phyloP scores from a whole-genome alignment of 37 sponge, comb jelly and placozoan species.

The Corticium candelabrum region DNA sequence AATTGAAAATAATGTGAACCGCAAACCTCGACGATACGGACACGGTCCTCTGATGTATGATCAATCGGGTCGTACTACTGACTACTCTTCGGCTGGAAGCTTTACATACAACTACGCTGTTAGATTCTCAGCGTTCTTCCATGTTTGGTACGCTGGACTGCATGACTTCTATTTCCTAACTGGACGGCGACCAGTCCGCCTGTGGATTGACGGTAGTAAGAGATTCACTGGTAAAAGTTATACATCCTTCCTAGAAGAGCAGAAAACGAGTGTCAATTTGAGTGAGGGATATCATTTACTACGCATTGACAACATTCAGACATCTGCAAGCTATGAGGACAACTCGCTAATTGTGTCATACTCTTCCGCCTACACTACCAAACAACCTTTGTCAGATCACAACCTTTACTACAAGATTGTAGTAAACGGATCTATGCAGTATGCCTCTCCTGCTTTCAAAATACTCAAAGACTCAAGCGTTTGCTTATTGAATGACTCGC shows the following conservation, averaged over 20 bases:
- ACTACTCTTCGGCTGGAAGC: not conserved
- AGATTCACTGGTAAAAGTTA: not conserved
- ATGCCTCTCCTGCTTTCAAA: not conserved
- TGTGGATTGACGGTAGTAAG: not conserved
- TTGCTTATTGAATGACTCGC: not conserved
- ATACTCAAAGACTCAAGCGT: not conserved
- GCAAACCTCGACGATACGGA: not conserved
- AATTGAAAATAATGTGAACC: not conserved
- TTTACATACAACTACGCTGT: constrained; percentile 12
- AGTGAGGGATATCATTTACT: not conserved
- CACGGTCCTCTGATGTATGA: not conserved
- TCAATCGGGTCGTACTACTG: not conserved
- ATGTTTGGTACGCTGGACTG: not conserved
- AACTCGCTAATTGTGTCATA: not conserved
- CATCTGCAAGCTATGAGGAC: not conserved
- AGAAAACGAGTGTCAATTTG: not conserved
- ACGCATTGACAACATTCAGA: not conserved
- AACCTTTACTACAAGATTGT: not conserved
- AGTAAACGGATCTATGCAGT: not conserved
- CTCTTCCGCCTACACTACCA: not conserved
- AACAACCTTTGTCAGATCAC: not conserved
- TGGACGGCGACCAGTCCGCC: not conserved
- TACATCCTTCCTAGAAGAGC: not conserved
- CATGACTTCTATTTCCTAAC: not conserved
- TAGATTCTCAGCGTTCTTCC: not conserved